Evolutionary conservation across 1,140 invertebrate species (phyloP), one percentile per base, ranked within the genome.

Genomic region (Panagrolaimus sp.): DNA sequence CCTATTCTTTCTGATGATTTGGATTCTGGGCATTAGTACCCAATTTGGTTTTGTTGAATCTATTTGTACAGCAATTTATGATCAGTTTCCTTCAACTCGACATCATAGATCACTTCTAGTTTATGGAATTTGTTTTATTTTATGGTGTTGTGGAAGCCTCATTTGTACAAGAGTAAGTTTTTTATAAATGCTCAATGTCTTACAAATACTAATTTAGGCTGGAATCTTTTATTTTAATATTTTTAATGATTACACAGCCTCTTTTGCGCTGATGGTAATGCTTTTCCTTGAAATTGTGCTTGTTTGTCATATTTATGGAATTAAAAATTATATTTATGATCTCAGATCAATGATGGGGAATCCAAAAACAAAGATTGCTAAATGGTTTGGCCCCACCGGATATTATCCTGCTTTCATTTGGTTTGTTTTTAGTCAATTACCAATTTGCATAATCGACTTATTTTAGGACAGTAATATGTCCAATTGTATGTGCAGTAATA

Each of bases 1-100:
- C 0, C 84, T 93, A 0, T 96, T 96, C 84, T 96, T 95, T 83
- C 82, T 91, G 13, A 96, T 95, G 92, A 85, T 96, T 16, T 91
- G 95, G 73, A 89, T 92, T 66, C 87, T 96, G 5, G 93, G 93
- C 38, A 88, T 96, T 72, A 92, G 93, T 84, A 90, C 88, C 80
- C 69, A 74, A 65, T 76, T 74, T 47, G 73, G 72, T n/a, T 48
- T 76, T 27, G 67, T 63, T 16, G 72, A 74, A 57, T 46, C 62
- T 27, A 65, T 74, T 45, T 47, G 42, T 57, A 74, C 72, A n/a
- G 73, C 72, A n/a, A 48, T 74, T 27, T 75, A 63, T 42, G 72
- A 74, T 20, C 67, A 75, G 43, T 74, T 74, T 51, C 73, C 73
- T 3, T 11, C 20, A 14, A 65, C 66, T 7, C 68, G 67, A 7